Evolutionary conservation across 1,140 invertebrate species (phyloP), one percentile per base, ranked within the genome.

Genomic region (Aphelinus atriplicis): DNA sequence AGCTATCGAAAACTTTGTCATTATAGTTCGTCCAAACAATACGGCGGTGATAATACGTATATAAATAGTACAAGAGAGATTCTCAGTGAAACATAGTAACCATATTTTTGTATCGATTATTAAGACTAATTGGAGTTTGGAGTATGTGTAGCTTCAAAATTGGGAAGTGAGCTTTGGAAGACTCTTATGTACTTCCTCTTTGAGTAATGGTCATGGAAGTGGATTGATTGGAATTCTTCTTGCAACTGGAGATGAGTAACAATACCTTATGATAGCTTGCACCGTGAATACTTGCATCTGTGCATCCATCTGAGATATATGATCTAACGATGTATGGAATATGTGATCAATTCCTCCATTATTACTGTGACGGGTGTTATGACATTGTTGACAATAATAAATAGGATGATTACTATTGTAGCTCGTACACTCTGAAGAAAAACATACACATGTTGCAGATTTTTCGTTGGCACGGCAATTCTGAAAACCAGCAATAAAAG

Each of bases 321-420:
- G 92, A 46, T 93, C 92, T 76, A 98, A 89, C 71, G 94, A 93
- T 78, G 91, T 92, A 88, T 99, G 97, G 73, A 94, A 94, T 77
- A 98, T 92, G 87, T 98, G 97, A 88, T 96, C 94, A 1, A 92
- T 93, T 48, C 95, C 95, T 53, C 95, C 89, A 57, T 94, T 90
- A 79, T 93, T 94, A 83, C 96, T 95, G 85, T 98, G 96, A 0
- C 95, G 90, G 84, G 94, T 95, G 80, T 93, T 94, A 86, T 97
- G 95, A 84, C 96, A 97, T 84, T 96, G 95, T 78, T 91, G 90
- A 86, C 96, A 99, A 86, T 97, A 98, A 72, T 96, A 92, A 75
- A 98, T 97, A 9, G 98, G 98, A 84, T 96, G 94, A 84, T 98
- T 97, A 43, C 95, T 94, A 87, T 99, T 99, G 80, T 96, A 97